Evolutionary conservation across 2,797 vertebrate genomes (phyloP).

Genomic region (Tamandua tetradactyla): DNA sequence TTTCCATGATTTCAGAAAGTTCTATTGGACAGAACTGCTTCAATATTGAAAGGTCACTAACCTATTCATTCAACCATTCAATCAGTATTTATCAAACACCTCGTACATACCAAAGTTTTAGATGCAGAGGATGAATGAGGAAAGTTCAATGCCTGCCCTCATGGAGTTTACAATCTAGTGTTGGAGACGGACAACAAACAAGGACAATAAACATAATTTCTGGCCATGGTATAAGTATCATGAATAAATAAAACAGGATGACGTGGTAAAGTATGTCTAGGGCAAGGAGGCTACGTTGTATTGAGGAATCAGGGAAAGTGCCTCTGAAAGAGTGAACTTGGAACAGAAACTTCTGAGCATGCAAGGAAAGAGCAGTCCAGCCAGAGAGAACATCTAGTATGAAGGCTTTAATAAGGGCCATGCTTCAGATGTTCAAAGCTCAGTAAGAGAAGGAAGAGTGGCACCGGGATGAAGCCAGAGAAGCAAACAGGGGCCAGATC

Average conservation of each 20-base stretch:
- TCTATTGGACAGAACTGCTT: not conserved
- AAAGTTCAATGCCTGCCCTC: not conserved
- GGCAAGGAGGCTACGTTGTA: too few relatives aligned
- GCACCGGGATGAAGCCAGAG: not conserved
- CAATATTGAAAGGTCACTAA: not conserved
- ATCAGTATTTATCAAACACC: not conserved
- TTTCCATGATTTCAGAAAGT: not conserved
- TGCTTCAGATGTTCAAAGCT: not conserved
- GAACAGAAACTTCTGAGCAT: not conserved
- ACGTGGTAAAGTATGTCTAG: not conserved
- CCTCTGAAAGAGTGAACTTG: not conserved
- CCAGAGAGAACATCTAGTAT: not conserved
- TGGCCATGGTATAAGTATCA: too few relatives aligned
- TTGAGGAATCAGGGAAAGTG: not conserved
- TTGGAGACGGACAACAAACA: not conserved
- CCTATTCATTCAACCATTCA: not conserved
- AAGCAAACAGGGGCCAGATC: not conserved
- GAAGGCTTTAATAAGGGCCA: not conserved
- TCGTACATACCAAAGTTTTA: not conserved
- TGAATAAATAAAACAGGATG: not conserved
- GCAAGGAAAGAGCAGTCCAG: not conserved
- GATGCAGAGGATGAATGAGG: not conserved
- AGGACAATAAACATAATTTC: not conserved
- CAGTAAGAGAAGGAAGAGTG: not conserved
- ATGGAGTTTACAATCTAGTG: not conserved